Base-by-base conservation (phyloP, 2,113 vertebrate species). In the Poeciliopsis occidentalis region DNA sequence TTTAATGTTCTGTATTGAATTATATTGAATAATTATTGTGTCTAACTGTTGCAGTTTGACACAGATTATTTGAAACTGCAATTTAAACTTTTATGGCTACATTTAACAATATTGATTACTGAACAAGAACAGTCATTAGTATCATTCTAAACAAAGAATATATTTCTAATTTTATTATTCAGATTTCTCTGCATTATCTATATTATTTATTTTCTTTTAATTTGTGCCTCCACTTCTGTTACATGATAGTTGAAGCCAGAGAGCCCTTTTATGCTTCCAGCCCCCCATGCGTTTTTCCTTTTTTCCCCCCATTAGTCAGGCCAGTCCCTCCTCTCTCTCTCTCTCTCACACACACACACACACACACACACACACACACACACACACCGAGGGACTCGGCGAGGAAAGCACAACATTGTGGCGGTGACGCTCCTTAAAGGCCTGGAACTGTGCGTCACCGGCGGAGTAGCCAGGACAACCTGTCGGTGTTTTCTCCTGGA, bases 361-460 rank as follows among this genome's bases (percentile, higher is more conserved):
- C 41, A 27, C 27, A 27, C 29, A 29, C 29, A 29, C 29, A 29
- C 1, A 29, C 29, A 29, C 29, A 29, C 51, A 19, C 27, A 75
- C 41, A 64, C 79, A 15, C 3, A 41, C 39, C 2, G 39, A 41
- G 39, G 80, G 47, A 39, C 76, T 78, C 76, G 79, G 41, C 67
- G 51, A 54, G 17, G 24, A 47, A 31, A 60, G 64, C 39, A 64
- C 60, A 27, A 32, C n/a, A 29, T 13, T 54, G 54, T 39, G 22
- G 64, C 31, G 12, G 34, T 37, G 7, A 3, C 17, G 32, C 24
- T 60, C 34, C 64, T 27, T 37, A 19, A 8, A 67, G 81, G 74
- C 74, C 73, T 57, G 15, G n/a, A 5, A 5, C 17, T 64, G 30
- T 12, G 12, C 29, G 26, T 32, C 37, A 11, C 17, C 10, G 17